Conservation (phyloP, 2,888 invertebrate species). For the Chrysina gloriosa region DNA sequence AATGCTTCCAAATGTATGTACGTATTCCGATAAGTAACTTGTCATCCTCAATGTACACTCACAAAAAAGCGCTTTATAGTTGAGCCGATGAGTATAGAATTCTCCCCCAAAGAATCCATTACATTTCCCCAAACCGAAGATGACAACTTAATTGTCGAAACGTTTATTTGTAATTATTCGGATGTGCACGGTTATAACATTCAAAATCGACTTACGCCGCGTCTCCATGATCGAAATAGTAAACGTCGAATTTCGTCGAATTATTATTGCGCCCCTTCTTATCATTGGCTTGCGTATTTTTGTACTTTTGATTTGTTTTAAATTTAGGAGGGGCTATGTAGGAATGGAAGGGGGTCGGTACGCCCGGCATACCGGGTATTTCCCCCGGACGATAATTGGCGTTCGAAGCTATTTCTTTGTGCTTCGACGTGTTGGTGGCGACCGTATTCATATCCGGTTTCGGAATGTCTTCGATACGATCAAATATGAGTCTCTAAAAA, state of each 20-base stretch:
- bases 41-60: too few species aligned
- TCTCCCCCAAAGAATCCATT: too few species aligned
- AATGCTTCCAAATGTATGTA: too few species aligned
- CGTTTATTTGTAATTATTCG: constrained; percentile 50
- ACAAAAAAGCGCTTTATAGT: too few species aligned
- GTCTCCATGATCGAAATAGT: constrained; percentile 77
- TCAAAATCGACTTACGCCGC: constrained; percentile 66
- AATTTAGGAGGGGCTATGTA: constrained; percentile 20
- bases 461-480: constrained; percentile 58
- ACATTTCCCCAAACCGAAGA: too few species aligned
- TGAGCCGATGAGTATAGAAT: too few species aligned
- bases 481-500: constrained; percentile 61
- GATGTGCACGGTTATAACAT: neutral
- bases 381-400: neutral
- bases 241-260: constrained; percentile 69
- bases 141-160: too few species aligned
- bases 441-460: constrained; percentile 52
- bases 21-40: too few species aligned
- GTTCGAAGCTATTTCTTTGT: neutral
- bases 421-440: constrained; percentile 53
- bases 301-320: neutral
- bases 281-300: constrained; percentile 1
- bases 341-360: constrained; percentile 25
- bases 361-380: constrained; percentile 29
- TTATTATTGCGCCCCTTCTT: constrained; percentile 10